Base-by-base conservation (phyloP, 2,888 invertebrate species). In the Eubasilissa splendida region DNA sequence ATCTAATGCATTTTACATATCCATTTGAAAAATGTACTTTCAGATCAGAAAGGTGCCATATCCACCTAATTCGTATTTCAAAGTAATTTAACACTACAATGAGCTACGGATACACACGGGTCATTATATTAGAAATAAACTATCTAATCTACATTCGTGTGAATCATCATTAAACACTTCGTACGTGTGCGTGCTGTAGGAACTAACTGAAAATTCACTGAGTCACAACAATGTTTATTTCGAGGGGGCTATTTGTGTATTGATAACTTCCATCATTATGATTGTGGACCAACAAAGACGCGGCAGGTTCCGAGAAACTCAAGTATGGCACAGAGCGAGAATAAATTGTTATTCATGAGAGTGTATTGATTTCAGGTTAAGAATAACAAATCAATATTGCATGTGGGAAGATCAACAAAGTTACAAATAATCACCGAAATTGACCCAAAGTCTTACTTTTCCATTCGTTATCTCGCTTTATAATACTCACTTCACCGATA, bases 331-430 rank as follows among this genome's bases (percentile, higher is more conserved):
- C 14, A 68, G 50, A 68, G 50, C 68, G 68, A n/a, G 68, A 71
- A 42, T 42, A 42, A 42, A 71, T 71, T 71, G 54, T 71, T 71
- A 71, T 71, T 71, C 22, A 71, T 71, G 71, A 54, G 14, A 22
- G 22, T 71, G 71, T 56, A 71, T 71, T 54, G 53, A 71, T 71
- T 71, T 71, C 22, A 11, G 71, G 53, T 71, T 14, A 22, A 54
- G 71, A 71, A 71, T 71, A 12, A 54, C 22, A 71, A 71, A 71
- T 71, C 71, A 71, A 71, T 53, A 54, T 71, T 54, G 50, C 52
- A 33, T 42, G 71, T 54, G 33, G 53, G 71, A 71, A 71, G 71
- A 53, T 71, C 71, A 71, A 53, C 54, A 53, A 54, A 7, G 14
- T 1, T 11, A 31, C 71, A 54, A 71, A 71, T 71, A 71, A 71